These are phyloP conservation scores for Hyles lineata DNA, from an alignment of 2,888 invertebrate genomes.

Conservation along the genomic window DNA sequence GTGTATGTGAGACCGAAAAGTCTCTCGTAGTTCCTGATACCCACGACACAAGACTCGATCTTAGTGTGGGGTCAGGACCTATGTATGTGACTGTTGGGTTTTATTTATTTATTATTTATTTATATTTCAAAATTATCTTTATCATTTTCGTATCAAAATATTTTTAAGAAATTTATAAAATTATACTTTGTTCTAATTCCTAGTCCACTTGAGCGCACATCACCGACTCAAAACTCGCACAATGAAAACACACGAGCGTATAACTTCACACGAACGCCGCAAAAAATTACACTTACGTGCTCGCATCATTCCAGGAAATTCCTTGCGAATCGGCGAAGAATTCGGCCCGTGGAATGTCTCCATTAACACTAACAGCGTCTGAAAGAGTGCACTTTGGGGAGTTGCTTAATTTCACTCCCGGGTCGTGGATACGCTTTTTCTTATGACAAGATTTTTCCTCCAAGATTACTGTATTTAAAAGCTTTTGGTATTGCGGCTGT, in stretches of 20 bases:
- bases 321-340: conserved; percentile 45
- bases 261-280: conserved; percentile 1
- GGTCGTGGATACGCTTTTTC: conserved; percentile 40
- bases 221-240: background rate
- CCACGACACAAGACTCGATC: no score
- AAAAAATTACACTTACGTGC: conserved; percentile 27
- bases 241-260: conserved; percentile 8
- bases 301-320: conserved; percentile 28
- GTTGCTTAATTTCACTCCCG: conserved; percentile 60
- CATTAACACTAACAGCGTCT: conserved; percentile 62
- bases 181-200: no score
- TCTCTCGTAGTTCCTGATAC: no score
- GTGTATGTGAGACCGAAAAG: no score
- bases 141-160: no score
- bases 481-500: conserved; percentile 8
- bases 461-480: conserved; percentile 25
- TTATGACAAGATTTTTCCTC: conserved; percentile 31
- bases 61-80: no score
- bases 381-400: conserved; percentile 57
- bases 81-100: no score
- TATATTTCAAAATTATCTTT: no score
- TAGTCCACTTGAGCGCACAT: no score
- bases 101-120: no score
- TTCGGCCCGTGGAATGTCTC: conserved; percentile 54
- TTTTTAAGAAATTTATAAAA: no score